Conservation (phyloP, 2,113 vertebrate species). For the Callithrix jacchus region DNA sequence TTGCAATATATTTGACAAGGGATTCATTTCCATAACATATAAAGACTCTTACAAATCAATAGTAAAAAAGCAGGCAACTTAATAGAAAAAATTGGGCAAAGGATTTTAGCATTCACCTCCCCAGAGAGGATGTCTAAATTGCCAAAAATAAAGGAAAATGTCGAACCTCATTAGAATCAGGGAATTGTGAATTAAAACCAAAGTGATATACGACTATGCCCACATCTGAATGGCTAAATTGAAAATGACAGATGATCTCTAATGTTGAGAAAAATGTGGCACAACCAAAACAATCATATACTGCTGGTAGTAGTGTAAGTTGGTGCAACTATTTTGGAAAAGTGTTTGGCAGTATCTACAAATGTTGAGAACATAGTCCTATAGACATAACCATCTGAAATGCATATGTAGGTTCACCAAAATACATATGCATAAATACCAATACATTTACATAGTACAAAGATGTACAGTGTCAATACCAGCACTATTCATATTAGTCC, state of each 20-base stretch:
- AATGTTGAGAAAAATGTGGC: background rate
- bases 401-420: background rate
- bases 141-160: background rate
- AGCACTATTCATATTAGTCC: background rate
- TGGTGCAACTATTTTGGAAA: background rate
- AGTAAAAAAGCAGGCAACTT: background rate
- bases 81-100: background rate
- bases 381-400: background rate
- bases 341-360: too few species aligned
- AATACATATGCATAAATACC: background rate
- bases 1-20: background rate
- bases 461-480: background rate
- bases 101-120: background rate
- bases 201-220: background rate
- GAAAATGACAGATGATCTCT: background rate
- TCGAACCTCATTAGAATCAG: background rate
- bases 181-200: background rate
- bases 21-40: background rate
- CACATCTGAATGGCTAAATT: background rate
- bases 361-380: background rate
- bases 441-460: background rate
- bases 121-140: background rate
- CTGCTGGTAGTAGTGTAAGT: accelerated
- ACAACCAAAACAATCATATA: accelerated
- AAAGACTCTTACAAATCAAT: background rate